Conservation (phyloP, 1,140 invertebrate genomes). For the Cephus cinctus region DNA sequence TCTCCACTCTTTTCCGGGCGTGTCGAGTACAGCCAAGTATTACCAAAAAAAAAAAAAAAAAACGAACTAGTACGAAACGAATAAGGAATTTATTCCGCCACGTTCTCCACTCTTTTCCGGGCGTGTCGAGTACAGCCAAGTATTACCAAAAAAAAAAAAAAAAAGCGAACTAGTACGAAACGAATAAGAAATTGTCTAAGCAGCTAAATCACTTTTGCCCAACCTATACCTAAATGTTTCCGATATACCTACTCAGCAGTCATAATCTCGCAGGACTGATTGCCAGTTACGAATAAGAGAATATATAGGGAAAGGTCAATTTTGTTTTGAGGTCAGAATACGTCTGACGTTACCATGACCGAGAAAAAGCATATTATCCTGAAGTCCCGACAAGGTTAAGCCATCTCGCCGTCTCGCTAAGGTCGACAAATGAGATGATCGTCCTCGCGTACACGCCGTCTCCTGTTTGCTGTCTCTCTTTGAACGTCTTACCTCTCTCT, state of each 20-base stretch:
- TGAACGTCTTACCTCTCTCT: conserved; percentile 1
- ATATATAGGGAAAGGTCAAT: too few species aligned
- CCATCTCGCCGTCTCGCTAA: not conserved
- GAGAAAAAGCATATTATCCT: too few species aligned
- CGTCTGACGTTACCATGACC: too few species aligned
- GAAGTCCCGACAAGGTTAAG: conserved; percentile 6
- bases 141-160: conserved; percentile 15
- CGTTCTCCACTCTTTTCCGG: too few species aligned
- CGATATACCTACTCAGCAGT: too few species aligned
- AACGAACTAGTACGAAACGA: conserved; percentile 1
- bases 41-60: conserved; percentile 16
- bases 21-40: conserved; percentile 1
- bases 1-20: not conserved
- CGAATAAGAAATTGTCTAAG: not conserved
- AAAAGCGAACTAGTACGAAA: conserved; percentile 6
- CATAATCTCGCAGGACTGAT: too few species aligned
- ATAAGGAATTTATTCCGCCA: not conserved
- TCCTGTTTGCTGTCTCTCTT: not conserved
- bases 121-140: not conserved
- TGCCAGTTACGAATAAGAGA: too few species aligned
- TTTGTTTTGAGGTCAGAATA: too few species aligned
- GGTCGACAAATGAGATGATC: not conserved
- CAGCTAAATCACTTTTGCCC: too few species aligned
- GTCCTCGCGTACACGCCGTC: not conserved
- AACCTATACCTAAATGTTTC: too few species aligned